These are phyloP conservation scores for Hydrolagus colliei DNA, from an alignment of 2,797 vertebrate species.

Conservation along the genomic window DNA sequence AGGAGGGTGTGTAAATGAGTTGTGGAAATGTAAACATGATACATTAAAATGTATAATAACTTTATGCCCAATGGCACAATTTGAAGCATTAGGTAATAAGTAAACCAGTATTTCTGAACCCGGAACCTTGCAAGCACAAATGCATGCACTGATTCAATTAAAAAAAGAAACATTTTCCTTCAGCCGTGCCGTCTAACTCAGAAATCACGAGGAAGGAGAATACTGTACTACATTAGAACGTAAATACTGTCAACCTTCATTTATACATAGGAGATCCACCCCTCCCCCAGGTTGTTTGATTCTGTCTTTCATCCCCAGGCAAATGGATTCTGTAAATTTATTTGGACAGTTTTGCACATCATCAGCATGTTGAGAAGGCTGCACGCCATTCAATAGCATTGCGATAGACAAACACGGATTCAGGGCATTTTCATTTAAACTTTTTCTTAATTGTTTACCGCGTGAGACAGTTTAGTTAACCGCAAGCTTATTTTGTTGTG, in stretches of 20 bases:
- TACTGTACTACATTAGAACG: no score
- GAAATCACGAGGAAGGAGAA: not conserved
- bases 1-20: not conserved
- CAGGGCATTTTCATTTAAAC: not conserved
- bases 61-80: not conserved
- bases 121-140: not conserved
- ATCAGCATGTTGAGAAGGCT: not conserved
- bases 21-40: not conserved
- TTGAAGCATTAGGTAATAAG: not conserved
- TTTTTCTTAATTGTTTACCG: not conserved
- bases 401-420: not conserved
- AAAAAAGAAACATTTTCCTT: not conserved
- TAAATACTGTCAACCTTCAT: not conserved
- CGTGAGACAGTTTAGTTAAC: no score
- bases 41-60: not conserved
- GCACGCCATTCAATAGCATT: not conserved
- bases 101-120: not conserved
- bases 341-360: not conserved
- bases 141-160: not conserved
- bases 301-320: not conserved
- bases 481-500: no score
- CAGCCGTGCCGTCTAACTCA: not conserved
- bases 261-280: not conserved
- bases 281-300: not conserved
- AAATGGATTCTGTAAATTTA: not conserved